Evolutionary conservation across 2,797 vertebrate genomes (phyloP).

Genomic region (Emys orbicularis): DNA sequence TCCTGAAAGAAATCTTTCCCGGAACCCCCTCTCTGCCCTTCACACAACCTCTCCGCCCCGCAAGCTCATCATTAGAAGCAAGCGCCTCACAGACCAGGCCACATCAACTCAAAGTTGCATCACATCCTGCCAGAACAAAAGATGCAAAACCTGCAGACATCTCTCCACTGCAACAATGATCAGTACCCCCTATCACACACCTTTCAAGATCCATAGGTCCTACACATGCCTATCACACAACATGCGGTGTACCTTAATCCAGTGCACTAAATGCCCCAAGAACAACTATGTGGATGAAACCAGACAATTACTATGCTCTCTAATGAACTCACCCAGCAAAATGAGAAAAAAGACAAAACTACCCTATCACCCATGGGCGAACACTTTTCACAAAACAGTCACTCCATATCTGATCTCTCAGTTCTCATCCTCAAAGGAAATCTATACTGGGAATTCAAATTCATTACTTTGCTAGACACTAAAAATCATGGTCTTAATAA

Average conservation of each 20-base stretch:
- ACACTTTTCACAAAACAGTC: background rate
- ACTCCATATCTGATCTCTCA: background rate
- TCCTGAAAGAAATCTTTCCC: background rate
- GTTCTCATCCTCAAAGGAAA: background rate
- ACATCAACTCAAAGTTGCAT: background rate
- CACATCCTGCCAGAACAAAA: background rate
- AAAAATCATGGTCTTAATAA: background rate
- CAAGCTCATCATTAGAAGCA: background rate
- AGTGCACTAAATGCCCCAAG: background rate
- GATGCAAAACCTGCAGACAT: background rate
- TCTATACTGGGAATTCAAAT: background rate
- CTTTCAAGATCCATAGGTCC: background rate
- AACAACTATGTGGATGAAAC: background rate
- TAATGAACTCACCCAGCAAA: background rate
- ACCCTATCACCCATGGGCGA: background rate
- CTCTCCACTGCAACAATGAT: background rate
- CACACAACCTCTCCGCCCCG: rapidly evolving
- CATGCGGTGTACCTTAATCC: background rate
- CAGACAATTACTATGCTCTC: background rate
- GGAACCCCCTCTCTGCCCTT: background rate
- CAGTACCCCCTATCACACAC: background rate
- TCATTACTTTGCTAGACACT: background rate
- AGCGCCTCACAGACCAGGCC: background rate
- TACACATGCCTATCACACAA: background rate
- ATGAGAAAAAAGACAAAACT: background rate